phyloP scores from a whole-genome alignment of 2,797 vertebrate genomes.

The Hoplostethus atlanticus region DNA sequence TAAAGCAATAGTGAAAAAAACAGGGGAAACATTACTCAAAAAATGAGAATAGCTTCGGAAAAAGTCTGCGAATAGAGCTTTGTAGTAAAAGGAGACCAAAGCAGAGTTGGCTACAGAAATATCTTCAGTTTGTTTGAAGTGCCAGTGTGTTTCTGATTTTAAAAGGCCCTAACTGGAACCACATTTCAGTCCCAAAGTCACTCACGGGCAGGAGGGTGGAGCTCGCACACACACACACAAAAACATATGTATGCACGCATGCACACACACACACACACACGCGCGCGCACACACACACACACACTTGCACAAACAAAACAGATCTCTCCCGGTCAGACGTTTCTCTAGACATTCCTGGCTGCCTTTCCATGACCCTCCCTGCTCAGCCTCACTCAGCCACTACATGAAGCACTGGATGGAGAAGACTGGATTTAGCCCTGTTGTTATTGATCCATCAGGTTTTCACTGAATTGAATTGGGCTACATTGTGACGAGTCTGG shows the following conservation, averaged over 20 bases:
- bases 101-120: slow-evolving; percentile 71
- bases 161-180: slow-evolving; percentile 84
- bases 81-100: slow-evolving; percentile 78
- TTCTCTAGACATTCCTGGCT: slow-evolving; percentile 81
- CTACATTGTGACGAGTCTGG: slow-evolving; percentile 37
- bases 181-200: slow-evolving; percentile 83
- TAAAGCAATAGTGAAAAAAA: background rate
- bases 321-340: slow-evolving; percentile 72
- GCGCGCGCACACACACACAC: slow-evolving; percentile 43
- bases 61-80: slow-evolving; percentile 67
- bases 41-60: slow-evolving; percentile 33
- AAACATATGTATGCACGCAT: slow-evolving; percentile 13
- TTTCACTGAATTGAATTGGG: slow-evolving; percentile 46
- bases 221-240: slow-evolving; percentile 55
- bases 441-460: slow-evolving; percentile 61
- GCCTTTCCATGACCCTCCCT: slow-evolving; percentile 78
- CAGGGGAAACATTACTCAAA: slow-evolving; percentile 15
- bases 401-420: slow-evolving; percentile 35
- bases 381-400: slow-evolving; percentile 57
- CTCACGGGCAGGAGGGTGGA: slow-evolving; percentile 76
- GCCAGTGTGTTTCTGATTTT: slow-evolving; percentile 81
- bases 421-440: slow-evolving; percentile 39
- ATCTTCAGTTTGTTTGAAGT: slow-evolving; percentile 83
- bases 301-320: slow-evolving; percentile 80
- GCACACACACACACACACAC: slow-evolving; percentile 27